These are phyloP conservation scores for Platalea minor DNA, from an alignment of 2,797 vertebrate species.

Conservation along the genomic window DNA sequence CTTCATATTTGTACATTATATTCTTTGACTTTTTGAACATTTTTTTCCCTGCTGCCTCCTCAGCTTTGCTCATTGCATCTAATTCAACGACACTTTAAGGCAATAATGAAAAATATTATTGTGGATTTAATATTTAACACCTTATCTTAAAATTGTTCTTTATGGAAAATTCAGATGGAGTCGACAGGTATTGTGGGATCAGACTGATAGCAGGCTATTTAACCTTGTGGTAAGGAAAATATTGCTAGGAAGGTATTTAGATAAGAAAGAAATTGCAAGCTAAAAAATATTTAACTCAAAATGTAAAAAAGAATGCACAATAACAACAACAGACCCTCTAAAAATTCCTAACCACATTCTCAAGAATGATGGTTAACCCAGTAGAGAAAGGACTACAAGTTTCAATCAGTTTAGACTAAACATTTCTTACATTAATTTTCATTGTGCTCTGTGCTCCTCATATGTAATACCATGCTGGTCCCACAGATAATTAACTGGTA, in stretches of 20 bases:
- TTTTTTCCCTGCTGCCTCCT: background rate
- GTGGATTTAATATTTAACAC: background rate
- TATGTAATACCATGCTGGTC: background rate
- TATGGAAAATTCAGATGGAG: background rate
- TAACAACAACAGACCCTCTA: background rate
- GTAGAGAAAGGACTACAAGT: background rate
- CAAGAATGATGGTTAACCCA: background rate
- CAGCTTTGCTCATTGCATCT: background rate
- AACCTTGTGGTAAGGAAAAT: background rate
- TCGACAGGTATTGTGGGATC: background rate
- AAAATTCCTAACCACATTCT: background rate
- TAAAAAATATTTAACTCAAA: background rate
- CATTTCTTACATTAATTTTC: background rate
- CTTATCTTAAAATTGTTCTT: background rate
- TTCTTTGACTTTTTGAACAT: background rate
- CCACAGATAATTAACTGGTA: background rate
- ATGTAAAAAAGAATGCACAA: background rate
- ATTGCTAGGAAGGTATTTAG: background rate
- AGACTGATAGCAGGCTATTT: background rate
- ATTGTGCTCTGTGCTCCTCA: background rate
- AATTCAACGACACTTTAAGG: background rate
- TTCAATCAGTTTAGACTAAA: background rate
- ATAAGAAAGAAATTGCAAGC: background rate
- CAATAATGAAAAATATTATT: background rate
- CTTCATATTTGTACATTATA: background rate